Conservation (phyloP, 64 coral and sea anemone genomes). For the Montipora sp. region DNA sequence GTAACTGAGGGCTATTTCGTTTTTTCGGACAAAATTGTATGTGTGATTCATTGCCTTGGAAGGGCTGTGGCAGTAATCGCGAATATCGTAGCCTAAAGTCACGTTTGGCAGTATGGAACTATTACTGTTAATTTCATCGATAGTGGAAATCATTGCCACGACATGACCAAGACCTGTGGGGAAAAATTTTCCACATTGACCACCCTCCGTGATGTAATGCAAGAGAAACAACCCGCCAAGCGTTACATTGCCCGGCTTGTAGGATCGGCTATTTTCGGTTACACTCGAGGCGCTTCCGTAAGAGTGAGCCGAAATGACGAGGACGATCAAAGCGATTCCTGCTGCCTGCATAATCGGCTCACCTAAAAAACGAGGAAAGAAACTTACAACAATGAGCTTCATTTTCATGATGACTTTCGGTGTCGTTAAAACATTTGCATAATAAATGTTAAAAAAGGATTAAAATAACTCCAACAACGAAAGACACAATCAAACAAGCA, state of each 20-base stretch:
- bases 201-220: not conserved
- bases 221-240: slow-evolving; percentile 24
- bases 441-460: too few species aligned
- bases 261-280: not conserved
- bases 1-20: not conserved
- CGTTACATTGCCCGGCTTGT: slow-evolving; percentile 13
- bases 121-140: slow-evolving; percentile 53
- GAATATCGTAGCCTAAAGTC: slow-evolving; percentile 65
- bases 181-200: not conserved
- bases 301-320: too few species aligned
- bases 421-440: too few species aligned
- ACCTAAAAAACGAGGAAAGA: too few species aligned
- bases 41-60: slow-evolving; percentile 27
- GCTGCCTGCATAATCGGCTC: too few species aligned
- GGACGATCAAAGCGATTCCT: too few species aligned
- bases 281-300: too few species aligned
- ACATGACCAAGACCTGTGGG: not conserved
- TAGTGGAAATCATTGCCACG: slow-evolving; percentile 66
- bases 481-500: too few species aligned
- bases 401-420: too few species aligned
- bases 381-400: too few species aligned
- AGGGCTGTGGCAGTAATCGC: slow-evolving; percentile 59
- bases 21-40: slow-evolving; percentile 45
- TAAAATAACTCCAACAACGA: too few species aligned
- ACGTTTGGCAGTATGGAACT: slow-evolving; percentile 25